Percentiles rank a stretch among this genome's conserved stretches.
Evolutionary conservation across 2,888 invertebrate species (phyloP).

Genomic region (Cancer borealis): DNA sequence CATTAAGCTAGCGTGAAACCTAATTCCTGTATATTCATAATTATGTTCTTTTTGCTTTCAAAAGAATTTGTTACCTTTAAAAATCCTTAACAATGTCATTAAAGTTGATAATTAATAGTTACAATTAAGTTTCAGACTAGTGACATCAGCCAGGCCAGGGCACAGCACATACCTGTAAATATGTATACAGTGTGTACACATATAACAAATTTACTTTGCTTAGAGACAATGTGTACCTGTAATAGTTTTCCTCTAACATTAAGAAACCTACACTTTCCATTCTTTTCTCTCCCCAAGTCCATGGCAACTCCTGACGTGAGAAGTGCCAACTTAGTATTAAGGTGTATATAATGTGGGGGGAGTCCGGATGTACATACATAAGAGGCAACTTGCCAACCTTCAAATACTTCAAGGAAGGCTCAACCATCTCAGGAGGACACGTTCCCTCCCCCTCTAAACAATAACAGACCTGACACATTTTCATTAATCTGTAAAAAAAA

Average conservation of each 20-base stretch:
- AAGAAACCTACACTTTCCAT: neutral
- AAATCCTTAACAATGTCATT: neutral
- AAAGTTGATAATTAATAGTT: neutral
- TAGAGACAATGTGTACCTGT: slow-evolving; percentile 18
- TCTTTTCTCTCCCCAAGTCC: neutral
- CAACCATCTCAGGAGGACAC: slow-evolving; percentile 30
- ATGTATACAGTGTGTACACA: neutral
- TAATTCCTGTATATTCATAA: neutral
- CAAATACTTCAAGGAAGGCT: slow-evolving; percentile 2
- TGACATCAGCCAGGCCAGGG: neutral
- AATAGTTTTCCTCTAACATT: slow-evolving; percentile 30
- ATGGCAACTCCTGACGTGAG: neutral
- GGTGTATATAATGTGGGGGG: neutral
- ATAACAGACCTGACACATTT: neutral
- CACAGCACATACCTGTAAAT: neutral
- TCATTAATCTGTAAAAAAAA: neutral
- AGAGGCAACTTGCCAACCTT: neutral
- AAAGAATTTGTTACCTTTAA: neutral
- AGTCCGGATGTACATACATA: neutral
- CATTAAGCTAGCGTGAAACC: neutral
- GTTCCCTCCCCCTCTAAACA: neutral
- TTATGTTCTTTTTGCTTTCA: neutral
- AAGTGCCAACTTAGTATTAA: neutral
- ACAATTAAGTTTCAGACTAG: neutral
- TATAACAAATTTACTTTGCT: neutral